Base-by-base conservation (phyloP, 1,140 invertebrate genomes). In the Tetranychus urticae region DNA sequence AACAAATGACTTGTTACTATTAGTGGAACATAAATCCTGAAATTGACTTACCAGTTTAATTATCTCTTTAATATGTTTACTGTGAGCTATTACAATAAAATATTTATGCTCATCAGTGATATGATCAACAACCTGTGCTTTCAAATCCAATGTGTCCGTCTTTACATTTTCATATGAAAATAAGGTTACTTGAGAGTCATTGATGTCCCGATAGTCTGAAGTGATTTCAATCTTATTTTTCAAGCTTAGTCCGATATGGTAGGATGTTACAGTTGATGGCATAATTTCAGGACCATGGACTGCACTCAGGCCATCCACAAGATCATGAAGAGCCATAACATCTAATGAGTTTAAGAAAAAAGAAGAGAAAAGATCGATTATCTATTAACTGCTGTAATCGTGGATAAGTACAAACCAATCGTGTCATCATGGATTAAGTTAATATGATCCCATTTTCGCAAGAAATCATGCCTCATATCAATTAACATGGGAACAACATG, bases 391-490 rank as follows among this genome's bases (percentile, higher is more conserved):
- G 39, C 39, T 6, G 23, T 6, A 42, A 42, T 42, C 5, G 39
- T 42, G 5, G 10, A 42, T 7, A 45, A 13, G 33, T 7, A 23
- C 33, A 59, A 45, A 65, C 63, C 65, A 23, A 65, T 46, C 2
- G 34, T 65, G 31, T 61, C 31, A 39, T 66, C 65, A 48, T 66
- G 61, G 13, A 66, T 55, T 36, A 66, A 39, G 34, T 63, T 47
- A 47, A 66, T 64, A 45, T 66, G 61, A 33, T 64, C 48, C 65
- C 65, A 66, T 39, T 65, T 61, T 7, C 61, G 52, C 31, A 66
- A 37, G 8, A 64, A 39, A 50, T 65, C 61, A 35, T 56, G 50
- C 42, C 63, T 62, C 10, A 64, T 48, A 42, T 66, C 65, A 12
- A 63, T 59, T 5, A 66, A 31, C 33, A 66, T 57, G 4, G 65